Base-by-base conservation (phyloP, 2,888 invertebrate species). In the Lepidonotus clava region DNA sequence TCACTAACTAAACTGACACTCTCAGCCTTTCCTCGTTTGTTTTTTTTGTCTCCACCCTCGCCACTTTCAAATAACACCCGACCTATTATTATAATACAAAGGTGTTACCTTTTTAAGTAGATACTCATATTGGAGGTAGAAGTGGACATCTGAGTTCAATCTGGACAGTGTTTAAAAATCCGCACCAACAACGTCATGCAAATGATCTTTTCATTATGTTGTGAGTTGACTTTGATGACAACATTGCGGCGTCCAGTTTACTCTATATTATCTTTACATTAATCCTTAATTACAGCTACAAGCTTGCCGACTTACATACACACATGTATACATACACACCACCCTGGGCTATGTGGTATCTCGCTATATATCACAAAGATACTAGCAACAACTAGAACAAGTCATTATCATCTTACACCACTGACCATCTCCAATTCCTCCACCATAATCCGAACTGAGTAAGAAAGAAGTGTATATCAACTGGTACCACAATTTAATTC, bases 131-230 rank as follows among this genome's bases (percentile, higher is more conserved):
- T 61, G 76, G 76, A 76, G 76, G 76, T 76, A 76, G 76, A 40
- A 76, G 76, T 76, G 76, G 76, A 76, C 76, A 2, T 76, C 76
- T 76, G 76, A 76, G 36, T 76, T 76, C 36, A 76, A 76, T 38
- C 76, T 34, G 36, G 76, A 40, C 76, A 76, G 28, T 4, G 21
- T 28, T n/a, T 28, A 2, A 28, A 40, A 76, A 76, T 21, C 36
- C 36, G 76, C 76, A 76, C 76, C n/a, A n/a, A 76, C 11, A 46
- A 61, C 61, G 14, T 28, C 61, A 11, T 61, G 28, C 14, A 61
- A 61, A 61, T 11, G 1, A 24, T 46, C 8, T 6, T 18, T 18
- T 46, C 46, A 18, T 46, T 53, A 53, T 53, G 53, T 18, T 11
- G 18, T 53, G 53, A 53, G 53, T 53, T 53, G 53, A 53, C 53